These are phyloP conservation scores for Dromius quadrimaculatus DNA, from an alignment of 2,888 invertebrate species.

Conservation along the genomic window DNA sequence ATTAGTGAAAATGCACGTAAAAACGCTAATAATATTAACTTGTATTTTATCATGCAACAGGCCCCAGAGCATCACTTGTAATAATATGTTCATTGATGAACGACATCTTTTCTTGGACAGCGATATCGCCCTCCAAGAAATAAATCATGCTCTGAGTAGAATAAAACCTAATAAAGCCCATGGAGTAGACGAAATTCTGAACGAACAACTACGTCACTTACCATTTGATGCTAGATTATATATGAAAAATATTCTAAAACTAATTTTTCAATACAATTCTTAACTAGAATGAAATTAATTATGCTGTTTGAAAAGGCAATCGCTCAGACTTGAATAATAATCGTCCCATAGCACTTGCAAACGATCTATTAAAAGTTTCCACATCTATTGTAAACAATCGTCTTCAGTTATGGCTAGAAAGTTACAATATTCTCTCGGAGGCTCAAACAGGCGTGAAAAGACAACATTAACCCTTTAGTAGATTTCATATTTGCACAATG, in stretches of 20 bases:
- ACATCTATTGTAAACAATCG: neutral
- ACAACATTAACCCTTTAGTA: too few species aligned
- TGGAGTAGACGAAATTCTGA: slow-evolving; percentile 21
- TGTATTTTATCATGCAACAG: too few species aligned
- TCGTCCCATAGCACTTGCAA: slow-evolving; percentile 9
- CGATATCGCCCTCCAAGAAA: slow-evolving; percentile 7
- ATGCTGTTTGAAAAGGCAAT: slow-evolving; percentile 27
- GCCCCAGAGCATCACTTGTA: neutral
- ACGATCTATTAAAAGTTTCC: neutral
- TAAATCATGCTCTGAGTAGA: neutral
- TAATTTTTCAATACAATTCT: neutral
- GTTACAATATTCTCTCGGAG: slow-evolving; percentile 1
- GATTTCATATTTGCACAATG: too few species aligned
- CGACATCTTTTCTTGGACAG: neutral
- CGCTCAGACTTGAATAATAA: slow-evolving; percentile 21
- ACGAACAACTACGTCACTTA: slow-evolving; percentile 14
- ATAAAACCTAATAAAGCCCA: slow-evolving; percentile 9
- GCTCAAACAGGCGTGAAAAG: slow-evolving; percentile 19
- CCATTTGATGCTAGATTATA: neutral
- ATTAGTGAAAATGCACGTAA: too few species aligned
- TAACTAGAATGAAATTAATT: neutral
- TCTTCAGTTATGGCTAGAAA: slow-evolving; percentile 22
- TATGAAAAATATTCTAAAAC: slow-evolving; percentile 6
- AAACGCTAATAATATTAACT: too few species aligned
- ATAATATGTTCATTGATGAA: neutral